Evolutionary conservation across 2,888 invertebrate genomes (phyloP), one percentile per base, ranked within the genome.

Genomic region (Spatulosminthurus flaviceps): DNA sequence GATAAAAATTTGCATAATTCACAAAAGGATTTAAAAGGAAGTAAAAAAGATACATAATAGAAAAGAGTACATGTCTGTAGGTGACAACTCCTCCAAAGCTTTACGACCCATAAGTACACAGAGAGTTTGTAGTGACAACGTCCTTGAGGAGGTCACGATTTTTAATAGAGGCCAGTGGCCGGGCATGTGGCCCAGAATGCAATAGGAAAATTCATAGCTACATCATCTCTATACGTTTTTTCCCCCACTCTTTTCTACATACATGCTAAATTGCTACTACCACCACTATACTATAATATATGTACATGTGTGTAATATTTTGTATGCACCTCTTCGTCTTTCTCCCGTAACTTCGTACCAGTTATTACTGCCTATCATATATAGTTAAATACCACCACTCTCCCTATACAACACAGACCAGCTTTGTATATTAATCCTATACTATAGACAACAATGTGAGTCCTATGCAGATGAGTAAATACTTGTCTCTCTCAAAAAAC

Each of bases 91-190:
- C 22, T 43, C 11, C 29, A 21, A 42, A 71, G 11, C 19, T 41
- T 41, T 41, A 34, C 70, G 41, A 34, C 22, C 41, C 16, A 51
- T 51, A 51, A 51, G 51, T 51, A 71, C 21, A 71, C 70, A 22
- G 2, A 64, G 24, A 26, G 64, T 64, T 22, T 24, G 71, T 60
- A 60, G 69, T 77, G 82, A 82, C 84, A 84, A 83, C 85, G 85
- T 85, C 85, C 85, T 85, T 85, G 85, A 84, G 80, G 85, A 85
- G 85, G 85, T 84, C 85, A 85, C 83, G 82, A 73, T 64, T 64
- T n/a, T n/a, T 34, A 11, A 67, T 71, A 77, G 81, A 82, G 84
- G 85, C 83, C 83, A 84, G 80, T 80, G 83, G 76, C 84, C 83
- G 84, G 84, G 83, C 84, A 82, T 77, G 70, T 83, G 80, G 77